Evolutionary conservation across 1,140 invertebrate species (phyloP).

Genomic region (Mya arenaria): DNA sequence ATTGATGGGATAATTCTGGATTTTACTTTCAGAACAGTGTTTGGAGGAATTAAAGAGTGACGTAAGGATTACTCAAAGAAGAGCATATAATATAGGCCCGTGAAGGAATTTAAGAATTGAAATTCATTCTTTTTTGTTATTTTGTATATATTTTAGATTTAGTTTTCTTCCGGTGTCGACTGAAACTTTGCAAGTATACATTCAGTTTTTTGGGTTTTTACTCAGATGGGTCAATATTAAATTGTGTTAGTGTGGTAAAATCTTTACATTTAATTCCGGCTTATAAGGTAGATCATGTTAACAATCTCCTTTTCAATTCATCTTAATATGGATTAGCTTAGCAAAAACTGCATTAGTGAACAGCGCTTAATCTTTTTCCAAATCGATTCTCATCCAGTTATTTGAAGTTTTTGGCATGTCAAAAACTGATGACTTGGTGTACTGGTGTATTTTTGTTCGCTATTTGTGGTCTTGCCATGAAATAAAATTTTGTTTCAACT

Average conservation of each 20-base stretch:
- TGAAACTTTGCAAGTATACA: background rate
- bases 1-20: too few species aligned
- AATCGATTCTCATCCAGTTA: background rate
- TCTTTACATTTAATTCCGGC: background rate
- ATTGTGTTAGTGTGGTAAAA: background rate
- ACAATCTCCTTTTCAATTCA: background rate
- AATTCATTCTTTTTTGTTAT: background rate
- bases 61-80: too few species aligned
- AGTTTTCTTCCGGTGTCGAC: constrained; percentile 1
- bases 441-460: constrained; percentile 23
- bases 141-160: constrained; percentile 11
- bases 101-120: background rate
- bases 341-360: background rate
- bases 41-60: too few species aligned
- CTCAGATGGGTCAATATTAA: background rate
- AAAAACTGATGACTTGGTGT: background rate
- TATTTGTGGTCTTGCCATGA: constrained; percentile 15
- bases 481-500: constrained; percentile 7
- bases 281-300: background rate
- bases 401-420: background rate
- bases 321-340: background rate
- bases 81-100: too few species aligned
- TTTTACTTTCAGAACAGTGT: too few species aligned
- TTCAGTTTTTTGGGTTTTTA: background rate
- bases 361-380: background rate